These are phyloP conservation scores for Percopsis transmontana DNA, from an alignment of 2,113 vertebrate genomes.

Conservation along the genomic window DNA sequence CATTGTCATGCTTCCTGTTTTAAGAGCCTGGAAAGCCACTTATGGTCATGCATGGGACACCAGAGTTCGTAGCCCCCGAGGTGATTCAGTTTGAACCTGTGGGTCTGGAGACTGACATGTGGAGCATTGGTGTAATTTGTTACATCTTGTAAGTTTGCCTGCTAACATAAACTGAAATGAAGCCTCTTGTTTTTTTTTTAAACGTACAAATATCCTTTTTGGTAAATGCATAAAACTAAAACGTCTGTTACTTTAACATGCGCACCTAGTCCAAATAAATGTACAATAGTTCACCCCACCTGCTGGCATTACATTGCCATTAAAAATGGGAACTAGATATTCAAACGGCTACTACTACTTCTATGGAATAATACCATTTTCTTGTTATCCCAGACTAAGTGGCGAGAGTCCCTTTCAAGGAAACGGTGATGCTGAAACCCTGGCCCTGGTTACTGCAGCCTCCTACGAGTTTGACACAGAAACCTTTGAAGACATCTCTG, in stretches of 20 bases:
- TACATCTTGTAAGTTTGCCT: slow-evolving; percentile 82
- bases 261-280: not conserved
- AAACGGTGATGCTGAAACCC: slow-evolving; percentile 78
- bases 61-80: slow-evolving; percentile 89
- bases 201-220: no score
- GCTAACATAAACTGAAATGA: no score
- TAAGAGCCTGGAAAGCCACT: slow-evolving; percentile 74
- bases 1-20: not conserved
- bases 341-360: not conserved
- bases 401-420: slow-evolving; percentile 89
- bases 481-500: slow-evolving; percentile 82
- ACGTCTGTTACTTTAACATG: not conserved
- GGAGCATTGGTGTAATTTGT: slow-evolving; percentile 89
- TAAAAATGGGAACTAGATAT: not conserved
- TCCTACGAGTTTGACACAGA: slow-evolving; percentile 81
- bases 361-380: not conserved
- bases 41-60: slow-evolving; percentile 84
- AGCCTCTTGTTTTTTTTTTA: no score
- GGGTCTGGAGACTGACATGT: slow-evolving; percentile 82
- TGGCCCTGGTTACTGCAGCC: slow-evolving; percentile 79
- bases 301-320: slow-evolving; percentile 6
- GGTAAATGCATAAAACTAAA: no score
- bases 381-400: slow-evolving; percentile 74
- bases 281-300: slow-evolving; percentile 36
- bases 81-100: slow-evolving; percentile 84